Evolutionary conservation across 2,888 invertebrate species (phyloP).

Genomic region (Hyposoter didymator): DNA sequence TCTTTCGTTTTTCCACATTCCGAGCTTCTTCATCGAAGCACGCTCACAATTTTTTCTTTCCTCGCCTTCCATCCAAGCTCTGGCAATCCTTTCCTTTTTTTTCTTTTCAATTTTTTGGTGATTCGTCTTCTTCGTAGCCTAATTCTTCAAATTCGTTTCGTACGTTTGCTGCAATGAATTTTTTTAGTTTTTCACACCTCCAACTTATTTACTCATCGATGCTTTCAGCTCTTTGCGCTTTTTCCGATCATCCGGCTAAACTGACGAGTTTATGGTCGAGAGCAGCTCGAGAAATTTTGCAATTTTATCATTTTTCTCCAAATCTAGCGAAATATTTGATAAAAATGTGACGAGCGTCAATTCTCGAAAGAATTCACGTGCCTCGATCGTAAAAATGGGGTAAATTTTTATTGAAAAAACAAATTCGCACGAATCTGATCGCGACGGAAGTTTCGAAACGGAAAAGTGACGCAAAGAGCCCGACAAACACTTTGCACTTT

Average conservation of each 20-base stretch:
- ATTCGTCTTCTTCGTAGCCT: constrained; percentile 49
- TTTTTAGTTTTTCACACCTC: constrained; percentile 16
- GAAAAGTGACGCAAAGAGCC: neutral
- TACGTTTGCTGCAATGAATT: constrained; percentile 54
- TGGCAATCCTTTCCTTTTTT: constrained; percentile 9
- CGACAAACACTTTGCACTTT: neutral
- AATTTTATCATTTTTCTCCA: neutral
- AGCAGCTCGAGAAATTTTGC: neutral
- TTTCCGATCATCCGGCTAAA: too few relatives aligned
- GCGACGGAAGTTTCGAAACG: neutral
- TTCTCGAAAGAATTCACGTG: too few relatives aligned
- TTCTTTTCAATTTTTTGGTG: neutral
- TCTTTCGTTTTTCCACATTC: constrained; percentile 12
- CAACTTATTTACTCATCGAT: neutral
- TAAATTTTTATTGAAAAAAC: neutral
- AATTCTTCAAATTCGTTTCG: constrained; percentile 56
- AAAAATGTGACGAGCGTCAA: too few relatives aligned
- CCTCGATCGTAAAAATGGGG: too few relatives aligned
- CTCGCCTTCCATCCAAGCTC: too few relatives aligned
- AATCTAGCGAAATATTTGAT: too few relatives aligned
- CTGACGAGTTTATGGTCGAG: too few relatives aligned
- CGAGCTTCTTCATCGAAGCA: constrained; percentile 23
- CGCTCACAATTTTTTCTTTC: constrained; percentile 4
- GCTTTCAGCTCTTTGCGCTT: neutral
- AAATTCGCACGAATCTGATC: neutral